Base-by-base conservation (phyloP, 2,113 vertebrate species). In the Pteropus alecto region DNA sequence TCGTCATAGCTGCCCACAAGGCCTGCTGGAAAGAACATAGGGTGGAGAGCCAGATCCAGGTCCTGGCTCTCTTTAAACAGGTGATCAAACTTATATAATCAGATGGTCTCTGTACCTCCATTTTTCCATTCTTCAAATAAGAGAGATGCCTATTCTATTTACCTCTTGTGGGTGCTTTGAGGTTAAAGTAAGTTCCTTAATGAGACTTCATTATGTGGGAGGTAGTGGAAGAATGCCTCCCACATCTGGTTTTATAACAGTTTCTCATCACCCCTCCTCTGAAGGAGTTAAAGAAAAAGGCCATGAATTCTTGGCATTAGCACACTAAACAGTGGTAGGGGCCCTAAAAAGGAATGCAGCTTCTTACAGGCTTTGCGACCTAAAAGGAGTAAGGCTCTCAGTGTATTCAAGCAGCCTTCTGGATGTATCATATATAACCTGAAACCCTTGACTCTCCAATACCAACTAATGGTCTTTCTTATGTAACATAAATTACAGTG, bases 401-500 rank as follows among this genome's bases (percentile, higher is more conserved):
- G 56, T 77, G 21, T 79, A 76, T 48, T 78, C 78, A 60, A 63
- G 78, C 76, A 96, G 82, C 88, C 48, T 94, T 93, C 77, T 87
- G 65, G 90, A 76, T 94, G 70, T 68, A 56, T 86, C n/a, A 0
- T 74, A 28, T 89, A 46, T 73, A 92, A 89, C 83, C 65, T 46
- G 33, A 91, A 96, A 95, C 65, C 84, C 78, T 94, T 93, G 70
- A 71, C 54, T 90, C 78, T 46, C 35, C 13, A 92, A 46, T 60
- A 60, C 24, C 90, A 79, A 88, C 63, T 19, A 68, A 83, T 26
- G 78, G 94, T 95, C 96, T 97, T 94, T 93, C 94, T 79, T 93
- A 22, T 92, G 89, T 97, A 92, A 98, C 54, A 93, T 83, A 89
- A 91, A 85, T 78, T 81, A 30, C 63, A n/a, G 35, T 78, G 33